phyloP scores from a whole-genome alignment of 2,797 vertebrate species.

The Novumbra hubbsi region DNA sequence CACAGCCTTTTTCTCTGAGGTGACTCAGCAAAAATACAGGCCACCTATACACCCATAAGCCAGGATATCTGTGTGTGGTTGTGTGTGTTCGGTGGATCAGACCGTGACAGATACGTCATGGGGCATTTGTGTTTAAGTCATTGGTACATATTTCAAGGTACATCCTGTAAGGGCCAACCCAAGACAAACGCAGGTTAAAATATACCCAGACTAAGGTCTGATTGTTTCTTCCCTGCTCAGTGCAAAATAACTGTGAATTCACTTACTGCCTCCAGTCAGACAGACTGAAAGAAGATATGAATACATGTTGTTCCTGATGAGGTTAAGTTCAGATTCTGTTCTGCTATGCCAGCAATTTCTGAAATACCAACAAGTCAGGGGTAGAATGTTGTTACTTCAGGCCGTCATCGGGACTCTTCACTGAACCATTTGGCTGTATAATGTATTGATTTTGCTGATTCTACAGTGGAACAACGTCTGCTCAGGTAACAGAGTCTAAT shows the following conservation, averaged over 20 bases:
- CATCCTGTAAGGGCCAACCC: background rate
- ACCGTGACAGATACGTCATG: background rate
- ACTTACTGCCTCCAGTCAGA: constrained; percentile 5
- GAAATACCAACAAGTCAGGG: background rate
- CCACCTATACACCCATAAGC: constrained; percentile 1
- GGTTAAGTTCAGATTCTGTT: constrained; percentile 5
- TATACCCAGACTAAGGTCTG: background rate
- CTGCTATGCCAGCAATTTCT: background rate
- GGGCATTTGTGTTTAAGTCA: background rate
- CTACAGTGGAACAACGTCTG: background rate
- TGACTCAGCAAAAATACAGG: constrained; percentile 44
- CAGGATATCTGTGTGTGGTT: background rate
- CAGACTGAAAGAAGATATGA: constrained; percentile 14
- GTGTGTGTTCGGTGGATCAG: background rate
- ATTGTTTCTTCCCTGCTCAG: too few relatives aligned
- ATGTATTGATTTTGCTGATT: constrained; percentile 15
- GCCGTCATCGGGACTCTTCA: background rate
- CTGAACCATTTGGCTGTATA: background rate
- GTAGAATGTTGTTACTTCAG: constrained; percentile 1
- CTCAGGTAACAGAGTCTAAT: constrained; percentile 3
- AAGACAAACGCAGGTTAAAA: constrained; percentile 5
- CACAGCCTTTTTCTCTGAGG: background rate
- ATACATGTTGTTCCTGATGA: constrained; percentile 12
- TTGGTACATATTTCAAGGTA: too few relatives aligned
- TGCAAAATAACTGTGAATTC: constrained; percentile 14